Evolutionary conservation across 2,113 vertebrate genomes (phyloP).

Genomic region (Protomyctophum bolini): DNA sequence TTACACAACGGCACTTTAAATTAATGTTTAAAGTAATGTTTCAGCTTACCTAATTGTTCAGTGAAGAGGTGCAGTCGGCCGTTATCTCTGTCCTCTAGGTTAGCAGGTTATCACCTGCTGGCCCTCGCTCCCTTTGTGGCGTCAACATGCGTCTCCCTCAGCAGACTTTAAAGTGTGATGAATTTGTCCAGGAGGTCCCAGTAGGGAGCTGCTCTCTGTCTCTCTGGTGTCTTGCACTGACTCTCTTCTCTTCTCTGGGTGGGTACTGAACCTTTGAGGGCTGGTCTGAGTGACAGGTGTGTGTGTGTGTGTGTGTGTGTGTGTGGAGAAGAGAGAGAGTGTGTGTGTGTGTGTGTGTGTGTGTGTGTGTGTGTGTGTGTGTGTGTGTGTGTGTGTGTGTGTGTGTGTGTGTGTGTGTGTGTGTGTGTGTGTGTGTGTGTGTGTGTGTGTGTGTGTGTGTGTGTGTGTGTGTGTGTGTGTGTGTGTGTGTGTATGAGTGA

Average conservation of each 20-base stretch:
- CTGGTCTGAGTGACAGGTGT: constrained; percentile 21
- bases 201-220: background rate
- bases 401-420: background rate
- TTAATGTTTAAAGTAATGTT: constrained; percentile 13
- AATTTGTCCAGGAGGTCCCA: background rate
- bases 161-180: background rate
- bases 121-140: constrained; percentile 26
- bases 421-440: constrained; percentile 14
- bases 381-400: constrained; percentile 10
- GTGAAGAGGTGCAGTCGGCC: constrained; percentile 24
- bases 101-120: background rate
- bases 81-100: background rate
- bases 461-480: background rate
- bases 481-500: background rate
- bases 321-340: background rate
- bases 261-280: no score
- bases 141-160: constrained; percentile 25
- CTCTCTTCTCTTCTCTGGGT: constrained; percentile 4
- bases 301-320: background rate
- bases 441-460: constrained; percentile 7
- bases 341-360: constrained; percentile 29
- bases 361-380: constrained; percentile 1
- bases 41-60: constrained; percentile 46
- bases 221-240: constrained; percentile 34
- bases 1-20: no score